A percentile compares a stretch with the other conserved stretches of the same genome.
Conservation (phyloP, 2,113 vertebrate species). For the Microcebus lehilahytsara region DNA sequence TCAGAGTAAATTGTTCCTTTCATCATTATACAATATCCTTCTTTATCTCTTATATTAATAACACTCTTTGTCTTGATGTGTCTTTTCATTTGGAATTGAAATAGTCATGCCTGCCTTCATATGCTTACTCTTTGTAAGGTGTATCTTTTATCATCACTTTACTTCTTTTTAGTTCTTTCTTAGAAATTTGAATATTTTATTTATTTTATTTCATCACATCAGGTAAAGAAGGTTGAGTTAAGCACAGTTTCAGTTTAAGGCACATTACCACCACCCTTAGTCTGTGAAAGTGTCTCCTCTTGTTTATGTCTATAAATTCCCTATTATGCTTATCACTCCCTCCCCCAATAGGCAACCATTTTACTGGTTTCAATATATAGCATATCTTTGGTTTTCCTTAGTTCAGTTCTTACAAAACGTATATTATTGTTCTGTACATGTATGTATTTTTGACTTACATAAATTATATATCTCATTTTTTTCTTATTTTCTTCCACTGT, state of each 20-base stretch:
- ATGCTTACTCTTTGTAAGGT: neutral
- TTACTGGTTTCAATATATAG: neutral
- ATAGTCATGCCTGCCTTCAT: neutral
- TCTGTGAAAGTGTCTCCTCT: neutral
- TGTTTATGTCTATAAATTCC: neutral
- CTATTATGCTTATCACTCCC: neutral
- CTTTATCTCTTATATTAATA: neutral
- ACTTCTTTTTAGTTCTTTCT: neutral
- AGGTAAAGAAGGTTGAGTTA: neutral
- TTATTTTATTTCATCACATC: neutral
- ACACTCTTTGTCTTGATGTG: neutral
- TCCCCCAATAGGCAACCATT: neutral
- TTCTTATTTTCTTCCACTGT: neutral
- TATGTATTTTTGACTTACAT: neutral
- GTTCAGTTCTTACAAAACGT: neutral
- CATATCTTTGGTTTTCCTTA: neutral
- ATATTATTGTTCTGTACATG: neutral
- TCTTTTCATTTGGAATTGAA: neutral
- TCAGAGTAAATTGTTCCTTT: neutral
- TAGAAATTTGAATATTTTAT: neutral
- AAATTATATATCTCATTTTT: neutral
- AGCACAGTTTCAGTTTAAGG: neutral
- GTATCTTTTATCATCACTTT: neutral
- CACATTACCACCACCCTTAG: neutral
- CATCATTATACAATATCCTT: neutral